Conservation (phyloP, 2,888 invertebrate genomes). For the Alsophila aescularia region DNA sequence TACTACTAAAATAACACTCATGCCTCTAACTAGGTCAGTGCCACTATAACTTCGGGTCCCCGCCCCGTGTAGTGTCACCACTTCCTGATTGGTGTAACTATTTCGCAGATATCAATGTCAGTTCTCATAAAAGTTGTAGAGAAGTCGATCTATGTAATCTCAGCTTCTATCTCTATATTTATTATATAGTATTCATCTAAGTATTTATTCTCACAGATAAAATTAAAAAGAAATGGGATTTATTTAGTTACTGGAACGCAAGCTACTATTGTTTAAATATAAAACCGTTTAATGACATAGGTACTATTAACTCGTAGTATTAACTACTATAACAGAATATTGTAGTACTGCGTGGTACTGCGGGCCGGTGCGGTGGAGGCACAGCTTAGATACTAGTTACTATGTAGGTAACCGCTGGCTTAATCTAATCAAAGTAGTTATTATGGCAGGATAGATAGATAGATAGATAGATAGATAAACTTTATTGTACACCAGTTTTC, state of each 20-base stretch:
- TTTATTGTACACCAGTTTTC: too few species aligned
- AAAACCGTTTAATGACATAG: conserved; percentile 6
- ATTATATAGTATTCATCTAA: not conserved
- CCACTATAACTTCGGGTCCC: conserved; percentile 7
- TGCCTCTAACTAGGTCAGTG: conserved; percentile 32
- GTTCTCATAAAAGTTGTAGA: too few species aligned
- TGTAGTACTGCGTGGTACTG: not conserved
- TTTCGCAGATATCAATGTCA: conserved; percentile 6
- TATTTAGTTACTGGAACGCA: conserved; percentile 15
- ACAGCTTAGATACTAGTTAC: too few species aligned
- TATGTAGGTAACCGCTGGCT: too few species aligned
- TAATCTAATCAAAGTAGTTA: not conserved
- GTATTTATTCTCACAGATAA: not conserved
- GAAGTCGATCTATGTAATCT: too few species aligned
- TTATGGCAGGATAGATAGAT: not conserved
- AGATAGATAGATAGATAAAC: too few species aligned
- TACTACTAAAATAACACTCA: conserved; percentile 27
- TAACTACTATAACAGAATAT: not conserved
- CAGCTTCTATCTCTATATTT: too few species aligned
- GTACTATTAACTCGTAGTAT: too few species aligned
- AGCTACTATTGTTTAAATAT: conserved; percentile 4
- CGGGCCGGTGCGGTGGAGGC: not conserved
- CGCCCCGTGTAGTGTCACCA: conserved; percentile 3
- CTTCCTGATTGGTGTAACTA: conserved; percentile 17
- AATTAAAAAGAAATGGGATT: not conserved